Base-by-base conservation (phyloP, 2,797 vertebrate genomes). In the Megaceryle alcyon region DNA sequence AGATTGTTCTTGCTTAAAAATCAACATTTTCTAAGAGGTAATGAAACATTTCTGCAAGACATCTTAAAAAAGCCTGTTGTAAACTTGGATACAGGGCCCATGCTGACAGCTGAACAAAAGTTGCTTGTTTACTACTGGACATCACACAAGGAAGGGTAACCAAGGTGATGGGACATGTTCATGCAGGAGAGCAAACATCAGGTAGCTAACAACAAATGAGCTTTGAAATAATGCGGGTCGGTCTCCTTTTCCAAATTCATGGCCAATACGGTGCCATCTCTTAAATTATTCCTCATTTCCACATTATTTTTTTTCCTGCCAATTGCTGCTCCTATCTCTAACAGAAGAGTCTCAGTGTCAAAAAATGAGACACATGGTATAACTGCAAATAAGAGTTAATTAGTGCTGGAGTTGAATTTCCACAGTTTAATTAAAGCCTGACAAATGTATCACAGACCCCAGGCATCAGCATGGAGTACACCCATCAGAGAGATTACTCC, bases 391-490 rank as follows among this genome's bases (percentile, higher is more conserved):
- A 92, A 96, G 96, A 96, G 92, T 94, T 97, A 97, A 97, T 97
- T 97, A n/a, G n/a, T n/a, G n/a, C n/a, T n/a, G n/a, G n/a, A n/a
- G n/a, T n/a, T n/a, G n/a, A n/a, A n/a, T n/a, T n/a, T n/a, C n/a
- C n/a, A n/a, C n/a, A n/a, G n/a, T n/a, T n/a, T 97, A 97, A 98
- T 97, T 96, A 97, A 95, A 96, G 92, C 88, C 84, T 97, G 95
- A 98, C 91, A 92, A 95, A 92, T 81, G 84, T 93, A 96, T 90
- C 77, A 88, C 37, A 61, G 75, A 94, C 76, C 92, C 75, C 88
- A 94, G 91, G 87, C 90, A 91, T 84, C 86, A 94, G 91, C 25
- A 1, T 54, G 81, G 90, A 96, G 68, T 56, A 87, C 87, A 93
- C 65, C 86, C 90, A 95, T 96, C 95, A 95, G 63, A 92, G 56